phyloP scores from a whole-genome alignment of 1,140 invertebrate genomes.

The Caerostris darwini region DNA sequence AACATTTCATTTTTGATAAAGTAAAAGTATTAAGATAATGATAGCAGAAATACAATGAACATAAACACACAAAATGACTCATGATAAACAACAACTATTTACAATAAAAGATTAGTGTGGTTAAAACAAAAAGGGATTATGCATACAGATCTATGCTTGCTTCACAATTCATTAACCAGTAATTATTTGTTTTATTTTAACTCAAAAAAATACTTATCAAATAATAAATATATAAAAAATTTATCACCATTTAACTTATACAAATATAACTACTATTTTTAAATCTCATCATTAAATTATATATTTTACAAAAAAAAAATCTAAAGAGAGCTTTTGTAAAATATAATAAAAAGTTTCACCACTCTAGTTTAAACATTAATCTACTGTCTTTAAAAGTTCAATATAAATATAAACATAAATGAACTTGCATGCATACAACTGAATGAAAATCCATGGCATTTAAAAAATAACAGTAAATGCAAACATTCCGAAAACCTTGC shows the following conservation, averaged over 20 bases:
- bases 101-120: not conserved
- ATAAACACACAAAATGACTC: not conserved
- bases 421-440: too few relatives aligned
- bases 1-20: too few relatives aligned
- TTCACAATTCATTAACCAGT: not conserved
- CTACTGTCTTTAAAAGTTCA: too few relatives aligned
- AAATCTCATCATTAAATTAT: not conserved
- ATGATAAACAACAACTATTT: not conserved
- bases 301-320: not conserved
- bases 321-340: not conserved
- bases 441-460: too few relatives aligned
- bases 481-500: too few relatives aligned
- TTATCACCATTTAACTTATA: not conserved
- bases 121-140: not conserved
- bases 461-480: too few relatives aligned
- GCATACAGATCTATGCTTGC: slow-evolving; percentile 20
- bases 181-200: not conserved
- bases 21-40: not conserved
- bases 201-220: slow-evolving; percentile 23
- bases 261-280: not conserved
- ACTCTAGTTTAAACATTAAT: not conserved
- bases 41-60: not conserved
- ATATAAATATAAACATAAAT: too few relatives aligned
- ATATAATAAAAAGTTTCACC: not conserved
- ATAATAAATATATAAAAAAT: not conserved